Evolutionary conservation across 2,888 invertebrate species (phyloP), one percentile per base, ranked within the genome.

Genomic region (Tolmerus cingulatus): DNA sequence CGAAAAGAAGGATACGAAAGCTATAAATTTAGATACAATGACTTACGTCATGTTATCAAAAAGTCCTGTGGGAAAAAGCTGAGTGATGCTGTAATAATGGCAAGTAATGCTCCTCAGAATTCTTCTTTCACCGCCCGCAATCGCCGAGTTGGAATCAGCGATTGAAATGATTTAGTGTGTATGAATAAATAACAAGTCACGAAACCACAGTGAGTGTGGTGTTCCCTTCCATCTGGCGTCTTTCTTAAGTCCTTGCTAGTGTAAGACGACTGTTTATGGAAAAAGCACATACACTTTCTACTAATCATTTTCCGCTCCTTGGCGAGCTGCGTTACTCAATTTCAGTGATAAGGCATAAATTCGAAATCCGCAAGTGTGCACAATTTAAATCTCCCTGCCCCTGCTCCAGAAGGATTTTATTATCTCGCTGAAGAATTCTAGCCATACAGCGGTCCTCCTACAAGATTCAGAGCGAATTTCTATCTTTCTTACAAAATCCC

Each of bases 261-360:
- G 16, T 46, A 46, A 46, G 16, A 46, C 43, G 43, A 78, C 78
- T 23, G 40, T 43, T 16, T 43, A n/a, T 19, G 40, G 78, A 43
- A 78, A 78, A 43, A 34, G 9, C 37, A 78, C 78, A 40, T n/a
- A 37, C 19, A 37, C 37, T 76, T 76, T 34, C 2, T 8, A 76
- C 76, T 37, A 34, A 76, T 76, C 43, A 43, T 37, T 40, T 78
- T 78, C 23, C 37, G 78, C 40, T 78, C 43, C 23, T 78, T 23
- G 78, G 23, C 23, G 78, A 78, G 14, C 14, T 78, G 78, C 66
- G 66, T 66, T 66, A 66, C 78, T 78, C 43, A 78, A 78, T 5
- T 78, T 40, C 12, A 14, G 43, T 78, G 78, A 78, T 78, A 78
- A 78, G 23, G 78, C 78, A 78, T 34, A 78, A 78, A 78, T 78